Conservation (phyloP, 2,888 invertebrate genomes). For the Thymelicus sylvestris region DNA sequence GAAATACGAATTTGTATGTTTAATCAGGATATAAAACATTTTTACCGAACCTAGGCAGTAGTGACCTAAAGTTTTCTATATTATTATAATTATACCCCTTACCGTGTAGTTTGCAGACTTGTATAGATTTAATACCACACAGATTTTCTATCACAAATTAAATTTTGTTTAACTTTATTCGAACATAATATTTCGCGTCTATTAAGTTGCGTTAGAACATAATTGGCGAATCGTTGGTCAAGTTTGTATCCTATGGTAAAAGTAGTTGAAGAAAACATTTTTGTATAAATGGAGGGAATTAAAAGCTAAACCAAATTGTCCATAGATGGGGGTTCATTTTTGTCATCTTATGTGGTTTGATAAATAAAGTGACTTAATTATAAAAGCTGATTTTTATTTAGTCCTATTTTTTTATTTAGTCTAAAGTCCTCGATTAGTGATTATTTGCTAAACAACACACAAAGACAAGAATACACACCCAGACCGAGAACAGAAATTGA, state of each 20-base stretch:
- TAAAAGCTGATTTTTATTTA: constrained; percentile 47
- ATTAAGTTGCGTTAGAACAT: neutral
- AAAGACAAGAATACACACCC: too few relatives aligned
- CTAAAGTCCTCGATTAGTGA: too few relatives aligned
- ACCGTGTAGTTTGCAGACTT: neutral
- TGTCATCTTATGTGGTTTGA: constrained; percentile 80
- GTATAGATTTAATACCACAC: neutral
- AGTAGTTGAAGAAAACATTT: constrained; percentile 30
- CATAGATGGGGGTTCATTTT: constrained; percentile 80
- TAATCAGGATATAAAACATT: neutral
- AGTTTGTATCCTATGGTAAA: constrained; percentile 11
- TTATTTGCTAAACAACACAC: too few relatives aligned
- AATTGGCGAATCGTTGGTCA: constrained; percentile 29
- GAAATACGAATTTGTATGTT: constrained; percentile 3
- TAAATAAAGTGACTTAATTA: constrained; percentile 81
- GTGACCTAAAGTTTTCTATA: neutral
- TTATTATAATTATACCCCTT: neutral
- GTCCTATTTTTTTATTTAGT: neutral
- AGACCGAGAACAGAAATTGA: too few relatives aligned
- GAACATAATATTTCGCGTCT: neutral
- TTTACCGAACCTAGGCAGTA: neutral
- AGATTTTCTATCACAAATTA: neutral
- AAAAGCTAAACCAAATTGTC: constrained; percentile 49
- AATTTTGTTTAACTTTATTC: neutral
- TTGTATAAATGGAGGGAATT: constrained; percentile 23